Evolutionary conservation across 1,140 invertebrate species (phyloP), one percentile per base, ranked within the genome.

Genomic region (Thalassaphorura encarpata): DNA sequence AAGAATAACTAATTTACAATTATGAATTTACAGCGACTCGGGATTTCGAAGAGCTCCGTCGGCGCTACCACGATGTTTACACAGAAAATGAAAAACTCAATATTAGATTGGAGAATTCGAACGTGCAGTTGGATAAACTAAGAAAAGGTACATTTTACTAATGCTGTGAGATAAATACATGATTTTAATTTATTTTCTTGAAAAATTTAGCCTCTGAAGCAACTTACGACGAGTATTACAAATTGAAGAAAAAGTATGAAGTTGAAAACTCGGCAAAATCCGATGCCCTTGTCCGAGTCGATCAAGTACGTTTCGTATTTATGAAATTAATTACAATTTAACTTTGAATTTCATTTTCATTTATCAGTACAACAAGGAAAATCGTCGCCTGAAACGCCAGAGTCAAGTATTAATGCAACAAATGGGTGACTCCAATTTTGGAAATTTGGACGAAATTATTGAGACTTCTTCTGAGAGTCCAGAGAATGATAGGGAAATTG

Each of bases 311-410:
- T 39, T 29, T 53, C 23, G 42, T 8, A 16, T 53, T n/a, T 16
- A n/a, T 53, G 51, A 45, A 49, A 6, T 36, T 36, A 36, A 36
- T 36, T 11, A 36, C 11, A 36, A 11, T 36, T 4, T 21, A 28
- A 40, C 8, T 3, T n/a, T n/a, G n/a, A n/a, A n/a, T n/a, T n/a
- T n/a, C 41, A 42, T 56, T 57, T 29, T 31, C 24, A 19, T 31
- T 54, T 39, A 27, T n/a, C 45, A 65, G 63, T 65, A 65, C 46
- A 65, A 62, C 39, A 65, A 58, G 40, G 63, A 65, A 36, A 65
- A 65, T 31, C 60, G 63, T 19, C 53, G 60, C 2, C 48, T 65
- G 28, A 65, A 65, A 33, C 39, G 63, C 28, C 57, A 59, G 18
- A 62, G 60, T 53, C 52, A 52, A 2, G 26, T 56, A n/a, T 52